Conservation (phyloP, 2,113 vertebrate genomes). For the Hippocampus abdominalis region DNA sequence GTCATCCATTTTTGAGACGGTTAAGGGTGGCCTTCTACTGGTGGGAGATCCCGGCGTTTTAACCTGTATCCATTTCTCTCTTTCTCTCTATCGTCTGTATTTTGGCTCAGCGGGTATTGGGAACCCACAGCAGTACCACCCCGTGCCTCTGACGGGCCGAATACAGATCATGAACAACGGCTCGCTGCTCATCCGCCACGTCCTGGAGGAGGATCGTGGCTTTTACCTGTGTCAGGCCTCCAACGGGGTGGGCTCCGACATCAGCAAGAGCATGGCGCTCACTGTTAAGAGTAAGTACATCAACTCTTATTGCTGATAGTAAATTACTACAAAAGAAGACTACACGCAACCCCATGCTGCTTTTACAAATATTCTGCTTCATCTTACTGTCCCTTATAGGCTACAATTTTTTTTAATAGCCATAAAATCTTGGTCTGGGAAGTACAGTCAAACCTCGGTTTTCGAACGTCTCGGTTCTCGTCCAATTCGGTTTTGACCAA, state of each 20-base stretch:
- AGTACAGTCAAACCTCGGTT: too few species aligned
- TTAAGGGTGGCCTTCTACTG: background rate
- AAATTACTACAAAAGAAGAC: background rate
- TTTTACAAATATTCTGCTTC: background rate
- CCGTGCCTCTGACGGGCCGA: conserved; percentile 91
- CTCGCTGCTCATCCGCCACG: conserved; percentile 92
- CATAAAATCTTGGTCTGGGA: too few species aligned
- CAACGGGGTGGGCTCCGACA: conserved; percentile 96
- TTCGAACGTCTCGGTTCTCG: too few species aligned
- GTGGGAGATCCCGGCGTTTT: conserved; percentile 3
- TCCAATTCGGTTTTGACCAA: too few species aligned
- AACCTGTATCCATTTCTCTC: background rate
- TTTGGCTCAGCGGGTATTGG: conserved; percentile 77
- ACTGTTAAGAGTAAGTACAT: conserved; percentile 92
- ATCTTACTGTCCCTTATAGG: background rate
- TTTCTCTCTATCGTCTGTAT: conserved; percentile 1
- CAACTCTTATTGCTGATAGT: background rate
- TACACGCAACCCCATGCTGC: background rate
- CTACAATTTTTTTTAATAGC: background rate
- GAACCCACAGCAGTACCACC: conserved; percentile 96
- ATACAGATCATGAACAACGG: conserved; percentile 97
- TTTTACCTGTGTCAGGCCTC: conserved; percentile 98
- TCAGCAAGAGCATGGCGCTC: conserved; percentile 99
- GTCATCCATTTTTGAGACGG: too few species aligned
- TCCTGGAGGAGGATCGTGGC: conserved; percentile 94